A percentile compares a stretch with the other conserved stretches of the same genome.
These are phyloP conservation scores for Bostrychus sinensis DNA, from an alignment of 2,113 vertebrate species.

Conservation along the genomic window DNA sequence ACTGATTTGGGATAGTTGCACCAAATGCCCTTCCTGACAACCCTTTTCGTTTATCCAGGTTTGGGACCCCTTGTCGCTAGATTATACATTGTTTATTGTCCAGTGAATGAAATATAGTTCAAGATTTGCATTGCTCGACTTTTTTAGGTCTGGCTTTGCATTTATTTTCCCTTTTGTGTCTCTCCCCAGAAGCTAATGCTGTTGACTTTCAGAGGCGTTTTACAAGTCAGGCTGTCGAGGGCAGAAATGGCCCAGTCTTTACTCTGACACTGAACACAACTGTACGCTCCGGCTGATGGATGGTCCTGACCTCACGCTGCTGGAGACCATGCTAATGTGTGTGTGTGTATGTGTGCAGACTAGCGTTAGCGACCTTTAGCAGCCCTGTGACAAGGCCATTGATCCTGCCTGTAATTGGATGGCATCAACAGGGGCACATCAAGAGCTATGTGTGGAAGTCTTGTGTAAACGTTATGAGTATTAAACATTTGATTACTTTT, in stretches of 20 bases:
- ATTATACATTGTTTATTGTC: too few relatives aligned
- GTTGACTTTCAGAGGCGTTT: constrained; percentile 23
- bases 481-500: background rate
- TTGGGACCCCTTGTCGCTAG: too few relatives aligned
- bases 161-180: background rate
- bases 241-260: constrained; percentile 25
- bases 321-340: constrained; percentile 13
- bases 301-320: constrained; percentile 53
- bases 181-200: constrained; percentile 23
- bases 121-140: too few relatives aligned
- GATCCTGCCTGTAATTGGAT: constrained; percentile 62
- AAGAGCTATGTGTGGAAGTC: constrained; percentile 4
- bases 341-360: constrained; percentile 18
- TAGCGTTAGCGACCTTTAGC: constrained; percentile 53
- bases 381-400: constrained; percentile 58
- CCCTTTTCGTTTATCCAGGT: too few relatives aligned
- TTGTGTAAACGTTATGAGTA: constrained; percentile 18
- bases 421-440: constrained; percentile 28
- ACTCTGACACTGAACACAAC: constrained; percentile 45
- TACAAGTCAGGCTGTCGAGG: constrained; percentile 28
- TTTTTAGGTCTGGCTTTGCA: too few relatives aligned
- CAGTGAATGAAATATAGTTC: too few relatives aligned
- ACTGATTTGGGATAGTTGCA: too few relatives aligned
- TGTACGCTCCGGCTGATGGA: constrained; percentile 52
- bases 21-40: too few relatives aligned